Conservation (phyloP, 2,888 invertebrate species). For the Gastracanthus pulcherrimus region DNA sequence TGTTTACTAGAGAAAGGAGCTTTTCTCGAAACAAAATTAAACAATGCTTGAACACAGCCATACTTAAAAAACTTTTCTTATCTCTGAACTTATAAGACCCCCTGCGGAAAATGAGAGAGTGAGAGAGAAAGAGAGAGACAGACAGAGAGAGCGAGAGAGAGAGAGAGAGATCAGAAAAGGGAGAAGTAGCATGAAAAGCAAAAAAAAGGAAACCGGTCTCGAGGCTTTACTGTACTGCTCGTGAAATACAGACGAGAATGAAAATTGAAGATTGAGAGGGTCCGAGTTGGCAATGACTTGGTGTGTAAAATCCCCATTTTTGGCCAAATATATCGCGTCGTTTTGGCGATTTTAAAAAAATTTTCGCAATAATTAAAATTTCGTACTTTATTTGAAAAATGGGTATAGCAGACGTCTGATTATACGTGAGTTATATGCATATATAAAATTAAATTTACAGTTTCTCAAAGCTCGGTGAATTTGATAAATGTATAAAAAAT, state of each 20-base stretch:
- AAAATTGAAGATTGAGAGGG: conserved; percentile 10
- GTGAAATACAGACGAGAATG: conserved; percentile 25
- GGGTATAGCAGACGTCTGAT: neutral
- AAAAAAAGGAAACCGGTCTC: neutral
- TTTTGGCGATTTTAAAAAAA: neutral
- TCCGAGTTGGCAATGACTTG: neutral
- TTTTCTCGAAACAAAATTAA: conserved; percentile 51
- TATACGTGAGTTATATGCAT: no score
- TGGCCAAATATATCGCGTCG: neutral
- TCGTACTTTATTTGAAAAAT: neutral
- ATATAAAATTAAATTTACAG: neutral
- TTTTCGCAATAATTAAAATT: neutral
- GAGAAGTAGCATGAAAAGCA: neutral
- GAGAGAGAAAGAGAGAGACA: neutral
- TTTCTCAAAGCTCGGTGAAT: no score
- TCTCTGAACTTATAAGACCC: conserved; percentile 36
- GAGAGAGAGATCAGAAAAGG: no score
- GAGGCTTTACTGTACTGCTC: neutral
- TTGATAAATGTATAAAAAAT: no score
- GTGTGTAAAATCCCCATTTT: neutral
- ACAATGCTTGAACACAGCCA: conserved; percentile 45
- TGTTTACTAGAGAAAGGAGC: neutral
- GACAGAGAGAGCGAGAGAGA: conserved; percentile 28
- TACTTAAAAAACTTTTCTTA: conserved; percentile 51
- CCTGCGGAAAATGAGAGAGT: conserved; percentile 17